phyloP scores from a whole-genome alignment of 2,113 vertebrate species.

The Amia ocellicauda region DNA sequence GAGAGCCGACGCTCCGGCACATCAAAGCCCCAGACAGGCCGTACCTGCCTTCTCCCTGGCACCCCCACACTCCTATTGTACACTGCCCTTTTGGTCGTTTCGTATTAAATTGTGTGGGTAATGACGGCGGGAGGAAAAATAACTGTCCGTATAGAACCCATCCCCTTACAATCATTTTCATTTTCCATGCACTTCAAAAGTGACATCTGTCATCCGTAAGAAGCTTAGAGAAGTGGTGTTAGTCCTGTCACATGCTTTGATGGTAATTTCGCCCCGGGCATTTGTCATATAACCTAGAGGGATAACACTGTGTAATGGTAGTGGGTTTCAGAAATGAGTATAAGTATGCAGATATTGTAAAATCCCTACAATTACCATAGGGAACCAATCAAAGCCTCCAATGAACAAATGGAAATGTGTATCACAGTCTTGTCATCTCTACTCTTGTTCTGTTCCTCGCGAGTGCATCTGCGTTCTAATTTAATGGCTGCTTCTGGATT shows the following conservation, averaged over 20 bases:
- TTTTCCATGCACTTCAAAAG: slow-evolving; percentile 70
- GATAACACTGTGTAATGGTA: slow-evolving; percentile 80
- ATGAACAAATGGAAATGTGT: slow-evolving; percentile 62
- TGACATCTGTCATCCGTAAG: slow-evolving; percentile 72
- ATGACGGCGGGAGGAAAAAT: slow-evolving; percentile 50
- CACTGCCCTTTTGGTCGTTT: slow-evolving; percentile 53
- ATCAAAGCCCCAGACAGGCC: slow-evolving; percentile 46
- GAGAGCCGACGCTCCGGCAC: slow-evolving; percentile 36
- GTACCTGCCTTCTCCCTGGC: slow-evolving; percentile 4
- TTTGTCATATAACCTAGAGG: slow-evolving; percentile 81
- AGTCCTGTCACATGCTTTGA: slow-evolving; percentile 72
- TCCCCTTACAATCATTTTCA: slow-evolving; percentile 67
- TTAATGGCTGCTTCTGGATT: slow-evolving; percentile 38
- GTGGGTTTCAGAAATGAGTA: slow-evolving; percentile 61
- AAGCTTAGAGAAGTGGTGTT: slow-evolving; percentile 75
- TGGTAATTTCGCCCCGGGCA: slow-evolving; percentile 70
- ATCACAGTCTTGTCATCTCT: slow-evolving; percentile 72
- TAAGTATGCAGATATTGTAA: slow-evolving; percentile 75
- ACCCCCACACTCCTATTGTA: slow-evolving; percentile 44
- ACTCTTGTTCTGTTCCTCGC: slow-evolving; percentile 62
- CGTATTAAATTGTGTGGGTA: slow-evolving; percentile 53
- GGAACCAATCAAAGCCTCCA: slow-evolving; percentile 79
- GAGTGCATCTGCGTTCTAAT: slow-evolving; percentile 60
- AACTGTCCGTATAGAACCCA: slow-evolving; percentile 60
- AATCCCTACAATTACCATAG: slow-evolving; percentile 74